Conservation (phyloP, 2,113 vertebrate genomes). For the Oplegnathus fasciatus region DNA sequence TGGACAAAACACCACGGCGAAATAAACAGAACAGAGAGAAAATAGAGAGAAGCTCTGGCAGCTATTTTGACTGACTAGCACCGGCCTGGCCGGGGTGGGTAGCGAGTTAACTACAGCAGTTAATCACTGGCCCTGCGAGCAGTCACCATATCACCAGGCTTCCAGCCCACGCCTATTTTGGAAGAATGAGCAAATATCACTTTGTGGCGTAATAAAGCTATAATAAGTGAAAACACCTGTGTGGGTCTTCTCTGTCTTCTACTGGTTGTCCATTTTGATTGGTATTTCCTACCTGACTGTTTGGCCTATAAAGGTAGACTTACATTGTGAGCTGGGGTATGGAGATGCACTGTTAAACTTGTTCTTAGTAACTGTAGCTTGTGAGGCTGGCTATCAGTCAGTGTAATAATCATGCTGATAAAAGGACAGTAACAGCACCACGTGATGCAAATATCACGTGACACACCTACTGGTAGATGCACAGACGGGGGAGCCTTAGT, state of each 20-base stretch:
- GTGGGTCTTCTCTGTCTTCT: background rate
- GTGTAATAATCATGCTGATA: background rate
- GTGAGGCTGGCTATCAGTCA: background rate
- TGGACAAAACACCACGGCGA: background rate
- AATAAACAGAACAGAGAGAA: background rate
- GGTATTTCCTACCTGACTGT: background rate
- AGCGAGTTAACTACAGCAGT: too few species aligned
- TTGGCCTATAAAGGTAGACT: background rate
- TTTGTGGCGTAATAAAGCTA: too few species aligned
- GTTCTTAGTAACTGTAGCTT: conserved; percentile 4
- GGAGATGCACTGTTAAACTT: conserved; percentile 14
- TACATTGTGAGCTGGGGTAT: background rate
- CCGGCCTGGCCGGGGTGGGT: too few species aligned
- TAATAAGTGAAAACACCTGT: background rate
- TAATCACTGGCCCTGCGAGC: too few species aligned
- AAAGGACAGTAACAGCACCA: conserved; percentile 4
- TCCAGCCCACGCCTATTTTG: background rate
- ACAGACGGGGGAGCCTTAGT: background rate
- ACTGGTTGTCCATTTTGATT: background rate
- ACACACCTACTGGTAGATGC: background rate
- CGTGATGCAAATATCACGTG: background rate
- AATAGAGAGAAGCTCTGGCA: background rate
- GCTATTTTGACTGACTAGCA: too few species aligned
- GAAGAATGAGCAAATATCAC: background rate
- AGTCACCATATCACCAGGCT: too few species aligned